phyloP scores from a whole-genome alignment of 2,797 vertebrate species.

The Fundulus diaphanus region DNA sequence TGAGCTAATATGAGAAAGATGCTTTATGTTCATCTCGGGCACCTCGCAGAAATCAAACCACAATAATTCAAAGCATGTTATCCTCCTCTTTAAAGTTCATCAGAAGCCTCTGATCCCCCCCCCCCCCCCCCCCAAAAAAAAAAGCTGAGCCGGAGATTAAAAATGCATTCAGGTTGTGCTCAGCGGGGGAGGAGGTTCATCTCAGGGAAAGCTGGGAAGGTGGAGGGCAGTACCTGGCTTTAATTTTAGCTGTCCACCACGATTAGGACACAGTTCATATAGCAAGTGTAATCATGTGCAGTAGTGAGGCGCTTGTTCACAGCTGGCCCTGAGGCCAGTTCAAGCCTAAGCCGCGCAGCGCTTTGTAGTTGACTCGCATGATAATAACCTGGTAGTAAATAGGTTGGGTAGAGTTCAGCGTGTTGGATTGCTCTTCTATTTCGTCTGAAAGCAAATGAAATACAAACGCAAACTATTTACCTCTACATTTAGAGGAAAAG shows the following conservation, averaged over 20 bases:
- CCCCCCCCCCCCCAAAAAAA: background rate
- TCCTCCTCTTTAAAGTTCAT: constrained; percentile 13
- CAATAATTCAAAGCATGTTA: background rate
- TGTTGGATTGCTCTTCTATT: constrained; percentile 1
- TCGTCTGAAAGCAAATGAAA: constrained; percentile 1
- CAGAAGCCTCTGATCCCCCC: too few relatives aligned
- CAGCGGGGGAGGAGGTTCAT: constrained; percentile 62
- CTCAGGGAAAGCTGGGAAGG: constrained; percentile 63
- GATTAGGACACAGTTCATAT: constrained; percentile 77
- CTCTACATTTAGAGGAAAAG: constrained; percentile 12
- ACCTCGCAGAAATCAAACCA: background rate
- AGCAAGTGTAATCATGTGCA: constrained; percentile 72
- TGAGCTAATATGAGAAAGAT: background rate
- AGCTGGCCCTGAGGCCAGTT: constrained; percentile 50
- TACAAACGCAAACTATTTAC: background rate
- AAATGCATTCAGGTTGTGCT: constrained; percentile 52
- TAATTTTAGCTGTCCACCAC: constrained; percentile 76
- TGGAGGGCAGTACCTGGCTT: constrained; percentile 74
- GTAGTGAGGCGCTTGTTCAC: constrained; percentile 49
- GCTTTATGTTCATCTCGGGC: background rate
- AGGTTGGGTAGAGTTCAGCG: constrained; percentile 5
- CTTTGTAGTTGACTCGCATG: constrained; percentile 66
- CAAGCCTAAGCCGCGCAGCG: constrained; percentile 33
- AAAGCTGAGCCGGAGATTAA: constrained; percentile 6
- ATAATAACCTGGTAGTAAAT: constrained; percentile 49